Percentiles rank a stretch among this genome's conserved stretches.
phyloP scores from a whole-genome alignment of 2,113 vertebrate species.

The Ceratotherium simum region DNA sequence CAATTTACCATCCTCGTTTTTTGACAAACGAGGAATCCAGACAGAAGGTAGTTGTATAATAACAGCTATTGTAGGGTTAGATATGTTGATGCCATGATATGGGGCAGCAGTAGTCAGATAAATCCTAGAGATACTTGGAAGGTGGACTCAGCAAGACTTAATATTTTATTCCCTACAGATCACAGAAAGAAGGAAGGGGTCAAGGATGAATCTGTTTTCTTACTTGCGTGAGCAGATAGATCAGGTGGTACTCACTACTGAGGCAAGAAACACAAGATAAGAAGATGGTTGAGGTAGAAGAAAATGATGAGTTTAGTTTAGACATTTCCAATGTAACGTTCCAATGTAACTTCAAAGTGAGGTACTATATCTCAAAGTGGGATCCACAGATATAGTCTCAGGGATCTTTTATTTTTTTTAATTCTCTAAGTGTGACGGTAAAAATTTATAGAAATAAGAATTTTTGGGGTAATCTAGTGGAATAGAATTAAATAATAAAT shows the following conservation, averaged over 20 bases:
- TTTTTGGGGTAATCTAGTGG: not conserved
- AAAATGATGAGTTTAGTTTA: not conserved
- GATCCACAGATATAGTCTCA: not conserved
- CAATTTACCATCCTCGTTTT: not conserved
- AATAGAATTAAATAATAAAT: slow-evolving; percentile 13
- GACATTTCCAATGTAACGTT: not conserved
- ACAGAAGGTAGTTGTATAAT: not conserved
- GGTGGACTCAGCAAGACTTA: not conserved
- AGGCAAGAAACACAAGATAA: not conserved
- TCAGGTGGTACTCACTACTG: not conserved
- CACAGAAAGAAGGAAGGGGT: not conserved
- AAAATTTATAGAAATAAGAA: not conserved
- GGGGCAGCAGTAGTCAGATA: not conserved
- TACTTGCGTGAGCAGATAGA: not conserved
- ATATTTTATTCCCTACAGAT: not conserved
- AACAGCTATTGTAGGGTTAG: not conserved
- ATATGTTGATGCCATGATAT: not conserved
- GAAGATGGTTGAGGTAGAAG: not conserved
- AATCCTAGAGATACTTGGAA: slow-evolving; percentile 30
- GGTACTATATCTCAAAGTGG: not conserved
- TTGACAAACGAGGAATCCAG: slow-evolving; percentile 7
- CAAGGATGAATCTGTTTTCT: not conserved
- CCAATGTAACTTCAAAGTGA: not conserved
- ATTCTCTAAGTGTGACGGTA: not conserved
- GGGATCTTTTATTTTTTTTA: not conserved